phyloP scores from a whole-genome alignment of 1,140 invertebrate species.

The Gryllus bimaculatus region DNA sequence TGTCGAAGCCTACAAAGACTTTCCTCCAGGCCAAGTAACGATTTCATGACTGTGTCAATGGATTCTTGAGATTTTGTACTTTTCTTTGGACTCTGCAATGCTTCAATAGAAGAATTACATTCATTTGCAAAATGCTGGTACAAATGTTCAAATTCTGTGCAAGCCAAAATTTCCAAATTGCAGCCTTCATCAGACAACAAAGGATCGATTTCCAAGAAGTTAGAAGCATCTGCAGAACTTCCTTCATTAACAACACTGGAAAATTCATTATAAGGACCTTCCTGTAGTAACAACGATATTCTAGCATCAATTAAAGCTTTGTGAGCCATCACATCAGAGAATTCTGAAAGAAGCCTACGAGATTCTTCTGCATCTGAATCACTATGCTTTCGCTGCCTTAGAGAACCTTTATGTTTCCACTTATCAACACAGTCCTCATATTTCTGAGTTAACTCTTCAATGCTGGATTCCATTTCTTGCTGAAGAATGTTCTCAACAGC shows the following conservation, averaged over 20 bases:
- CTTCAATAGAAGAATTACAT: constrained; percentile 5
- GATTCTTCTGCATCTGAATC: constrained; percentile 23
- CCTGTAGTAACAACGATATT: constrained; percentile 45
- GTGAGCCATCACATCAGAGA: constrained; percentile 63
- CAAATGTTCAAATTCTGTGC: constrained; percentile 18
- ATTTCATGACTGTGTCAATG: constrained; percentile 2
- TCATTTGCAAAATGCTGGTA: constrained; percentile 16
- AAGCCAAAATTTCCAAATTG: not conserved
- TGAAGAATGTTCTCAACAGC: constrained; percentile 55
- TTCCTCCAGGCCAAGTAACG: constrained; percentile 30
- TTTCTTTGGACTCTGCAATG: not conserved
- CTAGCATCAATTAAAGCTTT: constrained; percentile 66
- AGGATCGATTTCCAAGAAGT: not conserved
- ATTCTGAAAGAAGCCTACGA: constrained; percentile 28
- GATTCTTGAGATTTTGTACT: constrained; percentile 2
- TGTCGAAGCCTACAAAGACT: not conserved
- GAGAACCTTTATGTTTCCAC: constrained; percentile 24
- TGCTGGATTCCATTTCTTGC: constrained; percentile 55
- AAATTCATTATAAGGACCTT: constrained; percentile 21
- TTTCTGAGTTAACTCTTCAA: constrained; percentile 50
- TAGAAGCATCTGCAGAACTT: not conserved
- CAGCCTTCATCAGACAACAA: not conserved
- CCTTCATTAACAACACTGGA: not conserved
- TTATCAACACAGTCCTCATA: constrained; percentile 45
- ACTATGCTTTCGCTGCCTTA: constrained; percentile 18